Evolutionary conservation across 2,113 vertebrate genomes (phyloP).

Genomic region (Otis tarda): DNA sequence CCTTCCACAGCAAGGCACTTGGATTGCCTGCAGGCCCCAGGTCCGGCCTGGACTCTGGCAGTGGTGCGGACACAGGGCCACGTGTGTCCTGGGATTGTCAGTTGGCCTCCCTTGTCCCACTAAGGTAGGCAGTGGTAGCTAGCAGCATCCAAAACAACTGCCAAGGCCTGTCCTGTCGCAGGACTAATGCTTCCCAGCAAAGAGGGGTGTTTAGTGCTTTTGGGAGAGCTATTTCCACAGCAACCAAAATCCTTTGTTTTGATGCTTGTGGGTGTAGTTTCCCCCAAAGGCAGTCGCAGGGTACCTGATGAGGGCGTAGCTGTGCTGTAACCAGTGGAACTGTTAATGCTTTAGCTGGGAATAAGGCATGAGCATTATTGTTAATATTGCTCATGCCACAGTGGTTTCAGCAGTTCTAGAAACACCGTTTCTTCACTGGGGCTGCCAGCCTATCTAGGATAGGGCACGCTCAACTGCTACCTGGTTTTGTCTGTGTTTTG

Average conservation of each 20-base stretch:
- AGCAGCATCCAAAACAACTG: not conserved
- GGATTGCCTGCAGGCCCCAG: not conserved
- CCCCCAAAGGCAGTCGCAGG: accelerated
- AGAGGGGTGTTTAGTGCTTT: not conserved
- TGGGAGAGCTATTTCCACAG: not conserved
- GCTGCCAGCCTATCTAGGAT: not conserved
- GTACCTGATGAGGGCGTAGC: too few relatives aligned
- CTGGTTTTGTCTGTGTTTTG: not conserved
- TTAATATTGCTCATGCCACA: accelerated
- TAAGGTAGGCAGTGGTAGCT: not conserved
- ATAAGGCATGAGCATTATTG: accelerated
- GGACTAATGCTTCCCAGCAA: not conserved
- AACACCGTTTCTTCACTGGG: not conserved
- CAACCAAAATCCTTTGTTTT: not conserved
- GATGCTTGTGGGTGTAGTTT: not conserved
- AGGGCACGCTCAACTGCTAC: not conserved
- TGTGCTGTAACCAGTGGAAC: too few relatives aligned
- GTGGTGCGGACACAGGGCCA: accelerated
- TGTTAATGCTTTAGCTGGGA: accelerated
- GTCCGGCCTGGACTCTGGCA: not conserved
- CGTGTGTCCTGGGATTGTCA: accelerated
- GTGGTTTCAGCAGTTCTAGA: not conserved
- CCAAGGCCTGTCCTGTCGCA: too few relatives aligned
- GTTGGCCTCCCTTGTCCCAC: accelerated
- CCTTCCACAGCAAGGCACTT: accelerated